These are phyloP conservation scores for Rhynchopsitta pachyrhyncha DNA, from an alignment of 2,113 vertebrate species.

Conservation along the genomic window DNA sequence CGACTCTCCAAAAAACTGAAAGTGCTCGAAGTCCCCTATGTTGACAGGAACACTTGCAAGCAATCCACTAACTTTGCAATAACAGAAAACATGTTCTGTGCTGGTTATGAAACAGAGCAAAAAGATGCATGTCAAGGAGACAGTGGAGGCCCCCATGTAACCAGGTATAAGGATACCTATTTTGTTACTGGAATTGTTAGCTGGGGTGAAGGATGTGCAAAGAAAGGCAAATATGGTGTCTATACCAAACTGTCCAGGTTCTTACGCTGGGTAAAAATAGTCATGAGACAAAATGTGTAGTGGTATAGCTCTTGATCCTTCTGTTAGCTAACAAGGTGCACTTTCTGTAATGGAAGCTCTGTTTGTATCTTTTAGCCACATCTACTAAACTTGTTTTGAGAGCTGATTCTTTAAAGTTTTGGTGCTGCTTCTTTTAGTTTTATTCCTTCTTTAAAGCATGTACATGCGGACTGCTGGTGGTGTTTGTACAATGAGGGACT, in stretches of 20 bases:
- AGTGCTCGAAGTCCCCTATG: slow-evolving; percentile 83
- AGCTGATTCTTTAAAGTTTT: background rate
- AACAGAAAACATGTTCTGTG: slow-evolving; percentile 91
- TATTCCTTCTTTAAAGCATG: background rate
- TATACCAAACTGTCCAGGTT: slow-evolving; percentile 91
- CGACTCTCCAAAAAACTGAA: slow-evolving; percentile 75
- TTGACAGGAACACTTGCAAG: slow-evolving; percentile 81
- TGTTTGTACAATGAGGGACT: background rate
- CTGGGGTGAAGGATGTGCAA: slow-evolving; percentile 95
- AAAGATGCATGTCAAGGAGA: slow-evolving; percentile 94
- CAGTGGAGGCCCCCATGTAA: slow-evolving; percentile 93
- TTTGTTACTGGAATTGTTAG: slow-evolving; percentile 92
- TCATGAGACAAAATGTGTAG: slow-evolving; percentile 35
- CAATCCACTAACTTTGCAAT: slow-evolving; percentile 82
- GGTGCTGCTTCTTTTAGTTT: background rate
- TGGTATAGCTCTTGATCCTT: background rate
- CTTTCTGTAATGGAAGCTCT: background rate
- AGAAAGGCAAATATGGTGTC: slow-evolving; percentile 87
- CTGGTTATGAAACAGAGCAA: slow-evolving; percentile 79
- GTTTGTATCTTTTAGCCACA: background rate
- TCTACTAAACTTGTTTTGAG: background rate
- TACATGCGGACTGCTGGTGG: background rate
- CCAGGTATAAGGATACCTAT: slow-evolving; percentile 79
- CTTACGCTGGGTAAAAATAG: slow-evolving; percentile 79
- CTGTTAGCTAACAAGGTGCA: background rate